These are phyloP conservation scores for Agelas oroides DNA, from an alignment of 37 sponge, comb jelly and placozoan genomes.

Conservation along the genomic window DNA sequence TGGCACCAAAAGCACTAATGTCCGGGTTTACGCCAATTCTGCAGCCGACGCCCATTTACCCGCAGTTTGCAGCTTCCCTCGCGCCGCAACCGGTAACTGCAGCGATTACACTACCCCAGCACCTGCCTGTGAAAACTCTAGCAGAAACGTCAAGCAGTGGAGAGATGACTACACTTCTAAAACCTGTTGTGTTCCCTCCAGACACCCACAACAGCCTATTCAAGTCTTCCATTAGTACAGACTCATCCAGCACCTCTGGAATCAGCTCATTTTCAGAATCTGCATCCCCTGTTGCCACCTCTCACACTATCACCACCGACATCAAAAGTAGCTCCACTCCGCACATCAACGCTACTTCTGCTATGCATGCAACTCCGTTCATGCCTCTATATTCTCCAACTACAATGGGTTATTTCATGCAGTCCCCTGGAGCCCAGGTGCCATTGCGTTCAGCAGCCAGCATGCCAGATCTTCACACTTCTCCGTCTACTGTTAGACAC, in stretches of 20 bases:
- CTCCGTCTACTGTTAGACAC: slow-evolving; percentile 24
- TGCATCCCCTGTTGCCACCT: slow-evolving; percentile 35
- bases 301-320: slow-evolving; percentile 1
- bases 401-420: slow-evolving; percentile 25
- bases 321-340: slow-evolving; percentile 40
- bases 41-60: slow-evolving; percentile 16
- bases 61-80: background rate
- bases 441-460: slow-evolving; percentile 64
- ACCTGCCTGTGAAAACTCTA: background rate
- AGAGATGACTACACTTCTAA: background rate
- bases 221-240: slow-evolving; percentile 18
- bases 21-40: slow-evolving; percentile 30
- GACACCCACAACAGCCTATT: background rate
- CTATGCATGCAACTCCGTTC: background rate
- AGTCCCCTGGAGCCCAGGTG: slow-evolving; percentile 1
- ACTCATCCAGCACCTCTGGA: slow-evolving; percentile 59
- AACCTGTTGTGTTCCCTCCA: slow-evolving; percentile 19
- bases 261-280: slow-evolving; percentile 54
- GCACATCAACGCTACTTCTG: slow-evolving; percentile 6
- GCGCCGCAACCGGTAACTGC: background rate
- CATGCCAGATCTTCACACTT: slow-evolving; percentile 73
- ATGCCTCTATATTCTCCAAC: slow-evolving; percentile 43
- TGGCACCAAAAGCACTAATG: background rate
- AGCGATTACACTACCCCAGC: background rate
- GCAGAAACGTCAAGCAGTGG: background rate